Evolutionary conservation across 2,888 invertebrate genomes (phyloP).

Genomic region (Napeogenes inachia): DNA sequence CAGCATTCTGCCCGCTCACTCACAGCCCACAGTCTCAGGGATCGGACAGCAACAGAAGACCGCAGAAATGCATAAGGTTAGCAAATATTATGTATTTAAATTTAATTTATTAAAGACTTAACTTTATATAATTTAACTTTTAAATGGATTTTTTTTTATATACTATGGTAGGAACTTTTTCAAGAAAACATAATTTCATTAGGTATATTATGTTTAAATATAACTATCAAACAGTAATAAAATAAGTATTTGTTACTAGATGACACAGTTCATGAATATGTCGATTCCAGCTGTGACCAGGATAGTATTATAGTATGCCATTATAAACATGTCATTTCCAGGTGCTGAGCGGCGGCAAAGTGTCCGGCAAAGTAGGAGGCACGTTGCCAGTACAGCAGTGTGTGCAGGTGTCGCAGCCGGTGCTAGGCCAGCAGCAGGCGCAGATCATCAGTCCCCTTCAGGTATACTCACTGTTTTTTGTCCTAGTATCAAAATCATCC

Average conservation of each 20-base stretch:
- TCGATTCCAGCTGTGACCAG: no score
- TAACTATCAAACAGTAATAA: no score
- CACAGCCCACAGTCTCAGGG: conserved; percentile 66
- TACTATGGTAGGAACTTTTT: no score
- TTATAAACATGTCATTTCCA: conserved; percentile 23
- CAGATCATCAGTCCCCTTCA: conserved; percentile 86
- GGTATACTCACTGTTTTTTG: conserved; percentile 46
- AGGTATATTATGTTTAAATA: no score
- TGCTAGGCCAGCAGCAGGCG: conserved; percentile 82
- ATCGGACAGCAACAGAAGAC: conserved; percentile 78
- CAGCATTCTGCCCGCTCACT: conserved; percentile 80
- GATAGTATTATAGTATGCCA: not conserved
- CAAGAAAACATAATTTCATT: no score
- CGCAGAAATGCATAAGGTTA: conserved; percentile 82
- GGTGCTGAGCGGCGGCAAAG: conserved; percentile 63
- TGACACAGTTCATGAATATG: no score
- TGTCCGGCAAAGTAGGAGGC: conserved; percentile 52
- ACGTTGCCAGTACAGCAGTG: conserved; percentile 79
- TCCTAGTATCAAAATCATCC: not conserved
- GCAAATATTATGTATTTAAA: not conserved
- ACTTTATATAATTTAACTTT: no score
- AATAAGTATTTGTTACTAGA: no score
- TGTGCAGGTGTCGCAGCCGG: conserved; percentile 84
- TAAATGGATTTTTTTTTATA: no score
- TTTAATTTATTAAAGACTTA: no score